Percentiles rank a stretch among this genome's conserved stretches.
Evolutionary conservation across 2,113 vertebrate species (phyloP).

Genomic region (Aviceda subcristata): DNA sequence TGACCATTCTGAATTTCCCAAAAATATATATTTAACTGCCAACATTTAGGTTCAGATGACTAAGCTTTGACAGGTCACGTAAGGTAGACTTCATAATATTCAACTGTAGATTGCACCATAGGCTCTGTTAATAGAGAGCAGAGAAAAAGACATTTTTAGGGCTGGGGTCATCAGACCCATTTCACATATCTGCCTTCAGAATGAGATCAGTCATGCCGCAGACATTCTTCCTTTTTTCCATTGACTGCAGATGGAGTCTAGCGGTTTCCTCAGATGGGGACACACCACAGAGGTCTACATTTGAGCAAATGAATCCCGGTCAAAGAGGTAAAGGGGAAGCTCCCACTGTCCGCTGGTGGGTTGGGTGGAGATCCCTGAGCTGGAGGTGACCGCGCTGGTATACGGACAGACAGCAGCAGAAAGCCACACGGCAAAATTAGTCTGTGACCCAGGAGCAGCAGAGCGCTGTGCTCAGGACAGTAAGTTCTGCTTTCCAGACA

Average conservation of each 20-base stretch:
- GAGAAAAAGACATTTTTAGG: background rate
- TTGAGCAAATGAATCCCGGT: background rate
- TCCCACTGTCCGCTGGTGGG: background rate
- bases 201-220: background rate
- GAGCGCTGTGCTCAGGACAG: background rate
- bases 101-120: background rate
- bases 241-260: background rate
- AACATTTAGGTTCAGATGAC: background rate
- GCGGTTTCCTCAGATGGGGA: background rate
- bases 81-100: background rate
- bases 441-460: background rate
- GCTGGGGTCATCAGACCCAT: background rate
- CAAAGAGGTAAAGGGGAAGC: background rate
- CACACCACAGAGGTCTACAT: background rate
- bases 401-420: rapidly evolving
- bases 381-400: background rate
- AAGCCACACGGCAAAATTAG: background rate
- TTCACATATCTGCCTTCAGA: background rate
- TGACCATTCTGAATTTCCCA: background rate
- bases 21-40: background rate
- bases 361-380: background rate
- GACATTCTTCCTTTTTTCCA: background rate
- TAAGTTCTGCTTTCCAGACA: background rate
- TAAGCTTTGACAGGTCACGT: background rate
- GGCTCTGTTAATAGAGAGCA: background rate